Percentiles rank a stretch among this genome's conserved stretches.
phyloP scores from a whole-genome alignment of 2,888 invertebrate genomes.

The Gortyna flavago region DNA sequence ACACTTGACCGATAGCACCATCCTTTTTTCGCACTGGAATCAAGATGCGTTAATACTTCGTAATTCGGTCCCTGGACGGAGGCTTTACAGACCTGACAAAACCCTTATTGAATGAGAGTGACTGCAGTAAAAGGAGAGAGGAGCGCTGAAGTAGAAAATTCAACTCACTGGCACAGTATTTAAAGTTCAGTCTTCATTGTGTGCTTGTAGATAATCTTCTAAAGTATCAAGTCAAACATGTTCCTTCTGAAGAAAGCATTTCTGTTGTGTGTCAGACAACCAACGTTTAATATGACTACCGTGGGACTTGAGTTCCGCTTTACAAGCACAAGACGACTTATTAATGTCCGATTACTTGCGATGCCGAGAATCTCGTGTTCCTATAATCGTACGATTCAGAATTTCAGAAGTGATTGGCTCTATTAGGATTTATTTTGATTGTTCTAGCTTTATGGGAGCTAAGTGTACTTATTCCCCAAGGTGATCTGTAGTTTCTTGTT shows the following conservation, averaged over 20 bases:
- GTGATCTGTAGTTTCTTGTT: conserved; percentile 20
- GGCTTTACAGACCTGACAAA: no score
- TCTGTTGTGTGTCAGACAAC: conserved; percentile 2
- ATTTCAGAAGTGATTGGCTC: conserved; percentile 50
- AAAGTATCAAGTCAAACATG: rapidly evolving
- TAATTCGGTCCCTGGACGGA: background rate
- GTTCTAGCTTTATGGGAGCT: conserved; percentile 20
- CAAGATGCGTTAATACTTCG: no score
- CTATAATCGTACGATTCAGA: conserved; percentile 49
- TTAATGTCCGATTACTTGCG: conserved; percentile 60
- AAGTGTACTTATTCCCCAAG: background rate
- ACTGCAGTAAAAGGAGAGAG: no score
- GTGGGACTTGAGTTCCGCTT: conserved; percentile 65
- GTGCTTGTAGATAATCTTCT: background rate
- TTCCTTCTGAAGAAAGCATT: conserved; percentile 2
- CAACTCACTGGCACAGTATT: background rate
- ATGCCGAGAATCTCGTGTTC: conserved; percentile 48
- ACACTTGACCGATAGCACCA: no score
- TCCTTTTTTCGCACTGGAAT: background rate
- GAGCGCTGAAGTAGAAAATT: background rate
- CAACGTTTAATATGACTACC: conserved; percentile 57
- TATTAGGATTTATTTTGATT: conserved; percentile 46
- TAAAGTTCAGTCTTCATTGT: conserved; percentile 3
- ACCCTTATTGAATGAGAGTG: background rate
- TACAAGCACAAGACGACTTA: conserved; percentile 63